These are phyloP conservation scores for Paraescarpia echinospica DNA, from an alignment of 1,140 invertebrate genomes.

Conservation along the genomic window DNA sequence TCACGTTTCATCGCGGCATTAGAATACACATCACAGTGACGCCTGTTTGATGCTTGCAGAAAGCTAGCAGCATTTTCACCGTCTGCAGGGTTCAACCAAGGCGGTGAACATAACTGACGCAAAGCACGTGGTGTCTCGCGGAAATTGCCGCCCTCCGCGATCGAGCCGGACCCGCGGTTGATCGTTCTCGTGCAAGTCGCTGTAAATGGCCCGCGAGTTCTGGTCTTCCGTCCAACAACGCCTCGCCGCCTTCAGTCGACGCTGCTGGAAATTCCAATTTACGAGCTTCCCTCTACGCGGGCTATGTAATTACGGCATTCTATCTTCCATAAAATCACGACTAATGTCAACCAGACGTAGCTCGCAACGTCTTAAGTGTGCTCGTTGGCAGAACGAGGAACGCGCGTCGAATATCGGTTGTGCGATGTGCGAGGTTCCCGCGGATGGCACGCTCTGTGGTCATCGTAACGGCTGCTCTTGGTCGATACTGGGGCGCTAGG, in stretches of 20 bases:
- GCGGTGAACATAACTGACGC: not conserved
- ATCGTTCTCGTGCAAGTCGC: not conserved
- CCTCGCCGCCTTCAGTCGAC: not conserved
- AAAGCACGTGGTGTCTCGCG: not conserved
- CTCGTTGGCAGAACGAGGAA: not conserved
- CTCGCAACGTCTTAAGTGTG: not conserved
- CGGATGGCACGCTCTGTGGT: not conserved
- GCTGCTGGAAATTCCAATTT: slow-evolving; percentile 1
- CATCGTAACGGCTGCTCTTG: not conserved
- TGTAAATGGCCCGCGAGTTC: not conserved
- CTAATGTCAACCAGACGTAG: not conserved
- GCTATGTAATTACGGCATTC: not conserved
- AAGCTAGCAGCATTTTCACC: not conserved
- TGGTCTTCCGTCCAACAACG: not conserved
- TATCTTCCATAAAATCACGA: not conserved
- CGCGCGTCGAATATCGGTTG: not conserved
- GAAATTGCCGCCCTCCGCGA: not conserved
- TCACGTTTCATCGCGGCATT: not conserved
- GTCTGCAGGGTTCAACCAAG: not conserved
- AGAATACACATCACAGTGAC: not conserved
- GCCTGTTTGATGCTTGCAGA: not conserved
- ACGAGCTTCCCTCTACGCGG: not conserved
- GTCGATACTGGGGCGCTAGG: no score
- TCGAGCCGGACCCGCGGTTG: not conserved
- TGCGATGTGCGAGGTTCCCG: not conserved